Evolutionary conservation across 2,797 vertebrate genomes (phyloP).

Genomic region (Petrocephalus sullivani): DNA sequence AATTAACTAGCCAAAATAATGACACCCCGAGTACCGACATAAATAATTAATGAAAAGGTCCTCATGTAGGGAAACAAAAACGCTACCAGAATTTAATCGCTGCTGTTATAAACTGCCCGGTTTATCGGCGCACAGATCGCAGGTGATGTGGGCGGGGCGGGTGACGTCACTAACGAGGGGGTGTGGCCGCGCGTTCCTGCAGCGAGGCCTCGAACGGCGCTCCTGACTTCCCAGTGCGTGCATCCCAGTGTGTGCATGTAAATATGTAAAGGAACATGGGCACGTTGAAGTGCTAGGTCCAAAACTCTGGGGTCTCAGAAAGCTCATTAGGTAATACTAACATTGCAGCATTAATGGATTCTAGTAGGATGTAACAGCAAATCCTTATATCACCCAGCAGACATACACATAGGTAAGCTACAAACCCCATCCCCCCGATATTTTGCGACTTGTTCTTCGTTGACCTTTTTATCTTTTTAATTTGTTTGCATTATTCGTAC

Average conservation of each 20-base stretch:
- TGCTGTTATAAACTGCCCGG: slow-evolving; percentile 32
- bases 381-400: neutral
- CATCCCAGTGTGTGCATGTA: neutral
- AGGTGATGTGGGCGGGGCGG: neutral
- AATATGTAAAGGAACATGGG: neutral
- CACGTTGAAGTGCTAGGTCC: neutral
- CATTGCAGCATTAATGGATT: neutral
- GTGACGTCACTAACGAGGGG: neutral
- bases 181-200: neutral
- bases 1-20: slow-evolving; percentile 60
- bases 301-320: neutral
- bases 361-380: neutral
- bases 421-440: neutral
- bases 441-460: neutral
- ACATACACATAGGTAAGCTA: neutral
- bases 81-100: slow-evolving; percentile 15
- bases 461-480: neutral
- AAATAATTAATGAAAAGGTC: slow-evolving; percentile 65
- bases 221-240: neutral
- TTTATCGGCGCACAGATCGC: neutral
- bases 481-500: slow-evolving; percentile 7
- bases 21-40: slow-evolving; percentile 51
- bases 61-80: slow-evolving; percentile 60
- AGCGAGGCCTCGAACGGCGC: neutral
- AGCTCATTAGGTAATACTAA: neutral